Evolutionary conservation across 2,888 invertebrate species (phyloP).

Genomic region (Aphidoletes aphidimyza): DNA sequence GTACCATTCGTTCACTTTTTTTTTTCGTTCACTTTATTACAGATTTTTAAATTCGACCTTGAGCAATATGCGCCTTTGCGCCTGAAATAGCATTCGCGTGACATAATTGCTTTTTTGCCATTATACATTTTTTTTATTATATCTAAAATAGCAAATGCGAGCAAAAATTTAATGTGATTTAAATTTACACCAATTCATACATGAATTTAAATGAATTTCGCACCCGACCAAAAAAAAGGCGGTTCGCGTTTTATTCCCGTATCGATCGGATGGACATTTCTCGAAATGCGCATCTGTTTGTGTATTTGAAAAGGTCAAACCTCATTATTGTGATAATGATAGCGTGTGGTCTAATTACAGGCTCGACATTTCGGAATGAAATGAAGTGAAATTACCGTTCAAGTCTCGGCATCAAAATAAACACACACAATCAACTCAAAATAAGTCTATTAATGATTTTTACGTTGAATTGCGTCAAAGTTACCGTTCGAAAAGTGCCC

Average conservation of each 20-base stretch:
- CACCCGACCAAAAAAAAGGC: too few species aligned
- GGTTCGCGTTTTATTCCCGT: too few species aligned
- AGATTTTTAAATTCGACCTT: conserved; percentile 33
- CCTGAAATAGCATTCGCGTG: conserved; percentile 36
- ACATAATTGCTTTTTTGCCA: conserved; percentile 21
- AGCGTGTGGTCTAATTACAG: conserved; percentile 11
- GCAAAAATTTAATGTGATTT: too few species aligned
- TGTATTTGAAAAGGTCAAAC: neutral
- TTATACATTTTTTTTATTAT: conserved; percentile 22
- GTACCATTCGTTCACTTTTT: neutral
- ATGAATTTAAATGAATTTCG: too few species aligned
- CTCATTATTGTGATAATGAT: neutral
- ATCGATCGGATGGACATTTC: conserved; percentile 4
- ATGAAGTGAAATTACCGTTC: neutral
- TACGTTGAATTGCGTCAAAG: neutral
- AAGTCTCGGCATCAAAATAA: neutral
- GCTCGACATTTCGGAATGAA: neutral
- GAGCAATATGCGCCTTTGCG: neutral
- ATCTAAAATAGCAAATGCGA: neutral
- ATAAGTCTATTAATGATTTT: neutral
- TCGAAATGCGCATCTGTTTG: neutral
- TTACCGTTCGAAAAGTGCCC: neutral
- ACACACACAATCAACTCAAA: neutral
- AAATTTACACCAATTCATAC: too few species aligned
- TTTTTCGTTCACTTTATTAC: neutral